phyloP scores from a whole-genome alignment of 2,797 vertebrate genomes.

The Enteromius radiatus region DNA sequence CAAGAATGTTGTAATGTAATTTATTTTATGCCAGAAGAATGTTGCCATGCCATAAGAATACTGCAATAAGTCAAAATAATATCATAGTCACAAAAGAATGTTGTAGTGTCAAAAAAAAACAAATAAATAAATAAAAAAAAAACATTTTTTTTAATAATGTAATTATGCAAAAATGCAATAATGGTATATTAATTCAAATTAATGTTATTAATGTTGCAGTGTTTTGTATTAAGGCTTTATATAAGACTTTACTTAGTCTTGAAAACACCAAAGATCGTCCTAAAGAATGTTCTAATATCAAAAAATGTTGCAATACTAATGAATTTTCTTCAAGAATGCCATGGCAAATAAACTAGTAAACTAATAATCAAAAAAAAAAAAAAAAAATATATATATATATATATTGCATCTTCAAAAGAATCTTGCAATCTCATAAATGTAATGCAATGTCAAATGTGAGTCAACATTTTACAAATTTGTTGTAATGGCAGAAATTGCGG shows the following conservation, averaged over 20 bases:
- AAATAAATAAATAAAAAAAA: too few relatives aligned
- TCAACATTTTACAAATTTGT: background rate
- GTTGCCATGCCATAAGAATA: background rate
- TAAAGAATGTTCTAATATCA: background rate
- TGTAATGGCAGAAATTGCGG: background rate
- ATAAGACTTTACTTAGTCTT: too few relatives aligned
- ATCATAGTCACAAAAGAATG: background rate
- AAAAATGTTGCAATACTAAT: background rate
- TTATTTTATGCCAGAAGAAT: background rate
- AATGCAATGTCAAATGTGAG: background rate
- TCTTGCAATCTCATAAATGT: background rate
- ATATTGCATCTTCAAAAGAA: too few relatives aligned
- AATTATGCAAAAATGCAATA: background rate
- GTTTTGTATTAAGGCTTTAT: too few relatives aligned
- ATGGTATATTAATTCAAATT: background rate
- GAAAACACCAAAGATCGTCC: too few relatives aligned
- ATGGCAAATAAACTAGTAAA: background rate
- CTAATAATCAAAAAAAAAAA: too few relatives aligned
- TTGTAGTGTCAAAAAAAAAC: too few relatives aligned
- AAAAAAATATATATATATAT: too few relatives aligned
- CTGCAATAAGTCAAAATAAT: background rate
- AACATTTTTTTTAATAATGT: too few relatives aligned
- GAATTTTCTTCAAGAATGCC: background rate
- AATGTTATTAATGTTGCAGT: background rate
- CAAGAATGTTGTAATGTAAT: background rate